Evolutionary conservation across 1,140 invertebrate species (phyloP).

Genomic region (Caerostris darwini): DNA sequence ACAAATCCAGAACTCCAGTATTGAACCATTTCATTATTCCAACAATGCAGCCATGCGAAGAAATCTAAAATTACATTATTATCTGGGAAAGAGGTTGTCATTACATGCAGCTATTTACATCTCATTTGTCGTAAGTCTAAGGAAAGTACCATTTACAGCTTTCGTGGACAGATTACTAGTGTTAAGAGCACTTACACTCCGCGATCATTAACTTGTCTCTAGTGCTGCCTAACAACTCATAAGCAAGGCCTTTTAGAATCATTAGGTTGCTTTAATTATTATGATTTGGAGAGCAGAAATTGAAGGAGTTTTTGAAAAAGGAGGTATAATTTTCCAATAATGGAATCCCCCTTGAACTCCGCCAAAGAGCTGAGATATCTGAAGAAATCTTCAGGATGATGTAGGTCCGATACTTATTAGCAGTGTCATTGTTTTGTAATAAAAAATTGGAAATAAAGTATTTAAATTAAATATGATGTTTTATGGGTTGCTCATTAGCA

Average conservation of each 20-base stretch:
- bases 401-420: background rate
- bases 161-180: slow-evolving; percentile 11
- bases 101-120: slow-evolving; percentile 23
- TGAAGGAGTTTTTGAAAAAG: background rate
- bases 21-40: background rate
- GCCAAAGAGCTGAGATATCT: background rate
- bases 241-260: slow-evolving; percentile 42
- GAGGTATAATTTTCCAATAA: slow-evolving; percentile 1
- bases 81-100: slow-evolving; percentile 10
- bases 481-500: too few species aligned
- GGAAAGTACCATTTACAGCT: background rate
- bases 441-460: too few species aligned
- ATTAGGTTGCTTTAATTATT: slow-evolving; percentile 23
- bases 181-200: background rate
- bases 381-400: background rate
- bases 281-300: background rate
- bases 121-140: background rate
- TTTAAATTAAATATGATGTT: too few species aligned
- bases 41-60: background rate
- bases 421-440: too few species aligned
- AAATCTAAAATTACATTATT: slow-evolving; percentile 18
- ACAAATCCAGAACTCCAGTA: too few species aligned
- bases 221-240: slow-evolving; percentile 18
- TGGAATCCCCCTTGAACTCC: background rate
- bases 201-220: slow-evolving; percentile 48